Conservation (phyloP, 2,113 vertebrate genomes). For the Laterallus jamaicensis region DNA sequence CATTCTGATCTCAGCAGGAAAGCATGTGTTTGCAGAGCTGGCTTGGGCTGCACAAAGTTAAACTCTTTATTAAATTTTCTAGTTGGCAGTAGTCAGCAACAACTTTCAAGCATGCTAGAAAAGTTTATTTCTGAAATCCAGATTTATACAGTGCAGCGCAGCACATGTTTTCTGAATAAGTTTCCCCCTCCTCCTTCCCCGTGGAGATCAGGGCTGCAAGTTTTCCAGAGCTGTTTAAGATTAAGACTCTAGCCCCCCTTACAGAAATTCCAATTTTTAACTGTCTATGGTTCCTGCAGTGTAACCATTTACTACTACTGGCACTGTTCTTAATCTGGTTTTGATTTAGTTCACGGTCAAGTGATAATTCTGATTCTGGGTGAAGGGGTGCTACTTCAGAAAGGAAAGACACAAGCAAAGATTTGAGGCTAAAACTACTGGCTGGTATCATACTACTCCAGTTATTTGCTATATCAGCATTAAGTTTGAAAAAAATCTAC, state of each 20-base stretch:
- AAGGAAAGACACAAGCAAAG: neutral
- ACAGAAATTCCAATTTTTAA: constrained; percentile 45
- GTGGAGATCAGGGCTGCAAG: constrained; percentile 16
- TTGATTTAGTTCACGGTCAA: neutral
- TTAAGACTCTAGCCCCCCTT: neutral
- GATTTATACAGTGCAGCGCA: constrained; percentile 52
- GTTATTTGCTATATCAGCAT: neutral
- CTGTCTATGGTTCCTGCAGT: constrained; percentile 9
- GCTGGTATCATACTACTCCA: too few species aligned
- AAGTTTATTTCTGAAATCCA: constrained; percentile 60
- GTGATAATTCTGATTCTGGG: neutral
- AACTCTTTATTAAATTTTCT: constrained; percentile 66
- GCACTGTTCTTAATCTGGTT: neutral
- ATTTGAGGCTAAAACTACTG: neutral
- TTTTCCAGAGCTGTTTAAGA: constrained; percentile 52
- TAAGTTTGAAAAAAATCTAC: neutral
- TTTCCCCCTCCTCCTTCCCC: constrained; percentile 23
- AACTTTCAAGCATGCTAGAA: constrained; percentile 45
- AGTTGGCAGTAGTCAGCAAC: constrained; percentile 51
- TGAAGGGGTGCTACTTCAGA: neutral
- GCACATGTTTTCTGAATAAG: constrained; percentile 62
- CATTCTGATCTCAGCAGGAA: constrained; percentile 59
- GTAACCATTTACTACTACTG: constrained; percentile 28
- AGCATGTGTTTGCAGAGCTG: constrained; percentile 64
- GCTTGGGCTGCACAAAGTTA: constrained; percentile 17